Base-by-base conservation (phyloP, 2,888 invertebrate species). In the Drosophila crucigera region DNA sequence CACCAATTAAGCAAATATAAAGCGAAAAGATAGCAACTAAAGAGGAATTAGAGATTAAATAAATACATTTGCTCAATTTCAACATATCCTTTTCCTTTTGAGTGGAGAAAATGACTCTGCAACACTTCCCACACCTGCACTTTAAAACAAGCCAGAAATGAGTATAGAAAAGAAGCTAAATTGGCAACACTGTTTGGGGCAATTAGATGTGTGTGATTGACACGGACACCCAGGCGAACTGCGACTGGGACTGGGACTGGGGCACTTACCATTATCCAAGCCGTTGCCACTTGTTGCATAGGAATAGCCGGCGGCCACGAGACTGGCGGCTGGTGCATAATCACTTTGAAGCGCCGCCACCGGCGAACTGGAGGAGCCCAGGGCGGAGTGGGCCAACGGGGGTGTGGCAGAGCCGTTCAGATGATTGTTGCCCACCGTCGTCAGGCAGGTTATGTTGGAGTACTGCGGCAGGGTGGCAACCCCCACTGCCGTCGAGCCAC, bases 181-280 rank as follows among this genome's bases (percentile, higher is more conserved):
- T 31, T 9, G 43, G 2, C 58, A 43, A 1, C 43, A 31, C 43
- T 43, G 58, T 0, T 43, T n/a, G n/a, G 3, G 11, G 6, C 73
- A 76, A 79, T 82, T 72, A 73, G 53, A 73, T 73, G 65, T 55
- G 76, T 75, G 75, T 90, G 90, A 89, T 89, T 89, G 90, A 90
- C 89, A 63, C 72, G 90, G 82, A 90, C 89, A 90, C 90, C 90
- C 90, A 90, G 55, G 77, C 60, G 28, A 58, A 59, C 35, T n/a
- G n/a, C n/a, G 25, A 25, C 25, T 25, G 25, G 1, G 25, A 25
- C 25, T 39, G 50, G 4, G 50, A 39, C 54, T 37, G 58, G 52
- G 55, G 62, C 81, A 91, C 93, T 93, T 91, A 93, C 93, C 92
- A 81, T 91, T 92, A 79, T 93, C 93, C 83, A 93, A 77, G 71